Conservation (phyloP, 2,113 vertebrate genomes). For the Entelurus aequoreus region DNA sequence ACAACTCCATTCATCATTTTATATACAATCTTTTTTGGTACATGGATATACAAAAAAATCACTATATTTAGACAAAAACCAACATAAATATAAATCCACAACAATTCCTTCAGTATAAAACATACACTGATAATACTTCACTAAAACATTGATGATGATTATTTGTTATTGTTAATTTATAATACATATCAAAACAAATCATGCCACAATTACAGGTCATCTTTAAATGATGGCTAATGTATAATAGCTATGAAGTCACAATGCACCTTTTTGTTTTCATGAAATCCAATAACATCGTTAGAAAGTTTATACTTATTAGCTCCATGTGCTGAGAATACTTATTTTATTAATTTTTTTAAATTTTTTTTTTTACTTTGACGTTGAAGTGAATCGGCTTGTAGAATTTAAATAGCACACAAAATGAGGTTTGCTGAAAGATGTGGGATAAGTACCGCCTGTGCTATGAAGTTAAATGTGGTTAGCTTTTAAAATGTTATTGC, state of each 20-base stretch:
- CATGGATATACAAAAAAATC: slow-evolving; percentile 65
- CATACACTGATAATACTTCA: slow-evolving; percentile 39
- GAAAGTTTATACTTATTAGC: neutral
- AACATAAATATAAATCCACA: slow-evolving; percentile 70
- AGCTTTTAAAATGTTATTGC: slow-evolving; percentile 55
- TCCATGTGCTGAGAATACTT: slow-evolving; percentile 1
- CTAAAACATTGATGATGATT: slow-evolving; percentile 27
- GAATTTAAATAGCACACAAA: slow-evolving; percentile 15
- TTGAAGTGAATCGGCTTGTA: slow-evolving; percentile 9
- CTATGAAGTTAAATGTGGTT: slow-evolving; percentile 35
- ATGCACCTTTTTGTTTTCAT: slow-evolving; percentile 19
- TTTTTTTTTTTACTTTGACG: neutral
- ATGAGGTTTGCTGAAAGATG: slow-evolving; percentile 29
- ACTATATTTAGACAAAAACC: slow-evolving; percentile 64
- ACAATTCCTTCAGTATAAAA: slow-evolving; percentile 67
- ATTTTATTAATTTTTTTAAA: slow-evolving; percentile 6
- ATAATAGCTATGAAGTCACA: neutral
- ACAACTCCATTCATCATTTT: slow-evolving; percentile 59
- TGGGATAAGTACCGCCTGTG: slow-evolving; percentile 27
- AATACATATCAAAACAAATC: slow-evolving; percentile 12
- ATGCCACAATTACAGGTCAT: neutral
- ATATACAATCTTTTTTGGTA: slow-evolving; percentile 76
- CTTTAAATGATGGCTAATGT: neutral
- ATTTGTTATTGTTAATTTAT: slow-evolving; percentile 2
- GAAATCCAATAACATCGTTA: neutral